Base-by-base conservation (phyloP, 2,888 invertebrate genomes). In the Neoascia interrupta region DNA sequence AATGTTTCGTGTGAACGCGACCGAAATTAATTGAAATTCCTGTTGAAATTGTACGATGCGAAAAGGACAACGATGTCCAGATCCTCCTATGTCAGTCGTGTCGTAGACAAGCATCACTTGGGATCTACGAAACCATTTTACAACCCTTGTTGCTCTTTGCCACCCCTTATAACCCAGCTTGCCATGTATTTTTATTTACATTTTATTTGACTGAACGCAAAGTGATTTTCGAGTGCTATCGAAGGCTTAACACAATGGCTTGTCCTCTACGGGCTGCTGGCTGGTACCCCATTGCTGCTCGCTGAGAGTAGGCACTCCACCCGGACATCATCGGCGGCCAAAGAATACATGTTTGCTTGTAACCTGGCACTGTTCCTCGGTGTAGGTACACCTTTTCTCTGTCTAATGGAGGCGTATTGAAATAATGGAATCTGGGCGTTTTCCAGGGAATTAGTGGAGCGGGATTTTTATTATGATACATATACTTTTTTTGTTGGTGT, bases 211-310 rank as follows among this genome's bases (percentile, higher is more conserved):
- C 36, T 36, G 61, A 54, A 31, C 39, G 23, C 28, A 63, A 75
- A 75, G 56, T 61, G 61, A 63, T 56, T 69, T 31, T 63, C 54
- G 56, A 75, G 69, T 45, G 37, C 49, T 69, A 54, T 68, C 61
- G 39, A 54, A 61, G 28, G 58, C 31, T 54, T 61, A 69, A 21
- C 15, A 49, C 56, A 56, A 53, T 28, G 43, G 31, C 31, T 28
- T 58, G 31, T 21, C 31, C 39, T 37, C 18, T 6, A 36, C 47
- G 43, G 53, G 47, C 61, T 53, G 41, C 47, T 51, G 43, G 34
- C 54, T n/a, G n/a, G n/a, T n/a, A n/a, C n/a, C n/a, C n/a, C n/a
- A n/a, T n/a, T n/a, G n/a, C n/a, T 69, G 49, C 37, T 45, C 43
- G 54, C 18, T 45, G 16, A 66, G 45, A 13, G n/a, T n/a, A n/a